Percentiles rank a stretch among this genome's conserved stretches.
These are phyloP conservation scores for Aphelocoma californica DNA, from an alignment of 2,797 vertebrate genomes.

Conservation along the genomic window DNA sequence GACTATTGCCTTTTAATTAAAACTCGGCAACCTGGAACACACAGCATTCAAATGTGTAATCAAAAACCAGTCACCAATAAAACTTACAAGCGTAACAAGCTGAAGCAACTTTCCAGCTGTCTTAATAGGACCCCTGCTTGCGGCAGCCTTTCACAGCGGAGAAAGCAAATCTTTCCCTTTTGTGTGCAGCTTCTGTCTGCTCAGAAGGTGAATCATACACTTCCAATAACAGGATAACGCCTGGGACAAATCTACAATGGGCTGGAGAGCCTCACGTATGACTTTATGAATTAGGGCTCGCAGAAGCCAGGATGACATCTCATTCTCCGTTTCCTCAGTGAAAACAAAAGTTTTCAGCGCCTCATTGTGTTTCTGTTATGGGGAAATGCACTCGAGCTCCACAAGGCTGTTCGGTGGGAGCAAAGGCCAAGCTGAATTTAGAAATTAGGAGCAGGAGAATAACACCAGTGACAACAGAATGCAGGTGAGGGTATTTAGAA, in stretches of 20 bases:
- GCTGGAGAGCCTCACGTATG: slow-evolving; percentile 28
- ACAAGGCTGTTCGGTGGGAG: neutral
- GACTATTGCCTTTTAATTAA: slow-evolving; percentile 78
- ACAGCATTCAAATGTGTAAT: slow-evolving; percentile 81
- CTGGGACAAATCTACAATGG: slow-evolving; percentile 55
- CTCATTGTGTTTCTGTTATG: neutral
- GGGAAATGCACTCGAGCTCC: neutral
- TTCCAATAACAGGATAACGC: slow-evolving; percentile 70
- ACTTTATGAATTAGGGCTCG: slow-evolving; percentile 63
- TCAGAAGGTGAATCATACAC: slow-evolving; percentile 85
- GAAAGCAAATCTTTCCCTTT: slow-evolving; percentile 80
- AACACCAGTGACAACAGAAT: neutral
- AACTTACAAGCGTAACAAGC: slow-evolving; percentile 84
- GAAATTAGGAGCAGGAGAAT: slow-evolving; percentile 1
- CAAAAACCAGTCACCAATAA: slow-evolving; percentile 87
- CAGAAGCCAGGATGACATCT: slow-evolving; percentile 35
- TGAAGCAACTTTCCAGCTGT: slow-evolving; percentile 83
- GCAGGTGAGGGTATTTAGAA: slow-evolving; percentile 34
- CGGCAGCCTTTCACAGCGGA: slow-evolving; percentile 81
- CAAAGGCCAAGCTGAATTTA: slow-evolving; percentile 3
- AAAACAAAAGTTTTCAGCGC: slow-evolving; percentile 8
- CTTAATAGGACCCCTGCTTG: slow-evolving; percentile 89
- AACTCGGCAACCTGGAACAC: slow-evolving; percentile 76
- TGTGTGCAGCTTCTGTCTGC: slow-evolving; percentile 86
- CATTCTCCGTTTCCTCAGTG: slow-evolving; percentile 40